A percentile compares a stretch with the other conserved stretches of the same genome.
Conservation (phyloP, 2,797 vertebrate species). For the Bradypodion pumilum region DNA sequence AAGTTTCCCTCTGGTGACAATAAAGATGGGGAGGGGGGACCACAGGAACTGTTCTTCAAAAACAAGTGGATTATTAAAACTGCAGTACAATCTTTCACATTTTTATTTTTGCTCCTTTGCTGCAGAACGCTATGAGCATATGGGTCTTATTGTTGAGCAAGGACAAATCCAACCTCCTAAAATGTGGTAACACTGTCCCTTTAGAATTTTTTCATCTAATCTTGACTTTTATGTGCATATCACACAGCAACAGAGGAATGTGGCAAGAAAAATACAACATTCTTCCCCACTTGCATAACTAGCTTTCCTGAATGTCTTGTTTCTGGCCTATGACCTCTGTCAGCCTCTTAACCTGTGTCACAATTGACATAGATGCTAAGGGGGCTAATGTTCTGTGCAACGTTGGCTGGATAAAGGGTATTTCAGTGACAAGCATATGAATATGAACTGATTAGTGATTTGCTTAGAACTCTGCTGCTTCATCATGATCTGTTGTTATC, state of each 20-base stretch:
- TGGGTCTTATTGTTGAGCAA: constrained; percentile 10
- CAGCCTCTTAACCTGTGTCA: too few relatives aligned
- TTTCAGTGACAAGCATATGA: constrained; percentile 39
- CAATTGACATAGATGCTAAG: too few relatives aligned
- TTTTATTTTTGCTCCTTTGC: constrained; percentile 5
- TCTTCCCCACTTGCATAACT: too few relatives aligned
- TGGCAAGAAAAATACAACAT: too few relatives aligned
- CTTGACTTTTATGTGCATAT: constrained; percentile 30
- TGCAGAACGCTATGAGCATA: constrained; percentile 15
- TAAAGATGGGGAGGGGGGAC: constrained; percentile 7
- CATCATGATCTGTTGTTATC: constrained; percentile 30
- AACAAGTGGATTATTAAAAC: constrained; percentile 21
- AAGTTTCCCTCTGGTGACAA: background rate
- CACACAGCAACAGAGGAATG: too few relatives aligned
- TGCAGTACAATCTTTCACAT: background rate
- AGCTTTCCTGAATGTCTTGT: too few relatives aligned
- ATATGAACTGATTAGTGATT: constrained; percentile 41
- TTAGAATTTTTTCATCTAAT: constrained; percentile 37
- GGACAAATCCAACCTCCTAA: constrained; percentile 35
- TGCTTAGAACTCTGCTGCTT: constrained; percentile 36
- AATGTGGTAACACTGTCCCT: constrained; percentile 26
- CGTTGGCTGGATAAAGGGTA: background rate
- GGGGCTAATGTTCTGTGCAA: too few relatives aligned
- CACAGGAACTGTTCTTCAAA: constrained; percentile 5
- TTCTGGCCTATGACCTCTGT: too few relatives aligned